phyloP scores from a whole-genome alignment of 2,888 invertebrate species.

The Idaea biselata region DNA sequence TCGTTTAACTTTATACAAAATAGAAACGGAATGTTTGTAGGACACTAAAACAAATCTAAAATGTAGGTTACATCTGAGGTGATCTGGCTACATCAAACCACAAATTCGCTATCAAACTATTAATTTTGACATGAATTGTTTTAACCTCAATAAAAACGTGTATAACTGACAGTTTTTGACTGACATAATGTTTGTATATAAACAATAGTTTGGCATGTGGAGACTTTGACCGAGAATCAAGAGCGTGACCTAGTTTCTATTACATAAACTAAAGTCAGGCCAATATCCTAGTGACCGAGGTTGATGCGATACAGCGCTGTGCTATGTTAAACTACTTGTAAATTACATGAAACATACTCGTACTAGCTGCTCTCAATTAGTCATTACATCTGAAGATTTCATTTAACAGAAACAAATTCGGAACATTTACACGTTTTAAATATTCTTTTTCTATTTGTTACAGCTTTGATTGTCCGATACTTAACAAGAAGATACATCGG shows the following conservation, averaged over 20 bases:
- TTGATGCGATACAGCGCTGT: conserved; percentile 46
- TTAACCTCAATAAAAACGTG: conserved; percentile 19
- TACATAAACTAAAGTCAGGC: conserved; percentile 45
- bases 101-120: neutral
- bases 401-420: neutral
- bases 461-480: conserved; percentile 89
- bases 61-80: neutral
- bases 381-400: conserved; percentile 7
- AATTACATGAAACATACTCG: conserved; percentile 23
- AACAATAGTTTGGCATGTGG: conserved; percentile 27
- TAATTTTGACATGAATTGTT: conserved; percentile 17
- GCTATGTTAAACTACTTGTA: conserved; percentile 37
- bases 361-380: neutral
- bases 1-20: neutral
- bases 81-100: conserved; percentile 1
- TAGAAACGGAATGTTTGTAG: conserved; percentile 13
- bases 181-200: conserved; percentile 27
- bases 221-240: conserved; percentile 34
- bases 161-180: conserved; percentile 18
- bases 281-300: conserved; percentile 47
- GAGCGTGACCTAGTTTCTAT: conserved; percentile 40
- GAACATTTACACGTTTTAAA: conserved; percentile 10
- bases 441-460: conserved; percentile 44
- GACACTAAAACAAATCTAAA: conserved; percentile 7
- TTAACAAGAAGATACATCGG: conserved; percentile 89